Evolutionary conservation across 1,140 invertebrate species (phyloP), one percentile per base, ranked within the genome.

Genomic region (Cydia amplana): DNA sequence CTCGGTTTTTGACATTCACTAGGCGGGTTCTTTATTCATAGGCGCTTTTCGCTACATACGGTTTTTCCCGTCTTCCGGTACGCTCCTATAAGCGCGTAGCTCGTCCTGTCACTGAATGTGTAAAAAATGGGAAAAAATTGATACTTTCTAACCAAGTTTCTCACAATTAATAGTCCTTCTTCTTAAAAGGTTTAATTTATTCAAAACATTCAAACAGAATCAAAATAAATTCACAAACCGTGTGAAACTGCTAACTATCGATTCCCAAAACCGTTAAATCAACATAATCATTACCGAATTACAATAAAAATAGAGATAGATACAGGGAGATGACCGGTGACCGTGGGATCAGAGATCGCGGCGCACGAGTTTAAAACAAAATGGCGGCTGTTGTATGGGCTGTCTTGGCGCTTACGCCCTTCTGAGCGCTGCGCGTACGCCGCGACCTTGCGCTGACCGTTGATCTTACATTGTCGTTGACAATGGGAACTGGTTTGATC

Each of bases 401-500:
- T 4, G 2, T 0, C 6, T 20, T n/a, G 55, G 55, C 55, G 20
- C 55, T 23, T 60, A 60, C 55, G 55, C 20, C 7, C 16, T 20
- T 20, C 20, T 20, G 2, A 23, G n/a, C 16, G 18, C 20, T 7
- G 20, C 20, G 55, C 20, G 55, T 9, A 12, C 20, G 55, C 18
- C 5, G 18, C 55, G 20, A 60, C 55, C 55, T 60, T 23, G 55
- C 55, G 55, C 2, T 60, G 55, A 60, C 55, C 55, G 55, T 60
- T 60, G 55, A 60, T 60, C 55, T 60, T 12, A 0, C 55, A 3
- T 60, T 60, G 55, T 60, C 1, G 7, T 3, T 7, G 18, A 60
- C 55, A 60, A 60, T 60, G 20, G 55, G 20, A 60, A 60, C 55
- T 60, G 20, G 55, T 60, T 60, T 60, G 55, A 60, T 60, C 55